Conservation (phyloP, 2,888 invertebrate species). For the Camptogramma bilineatum region DNA sequence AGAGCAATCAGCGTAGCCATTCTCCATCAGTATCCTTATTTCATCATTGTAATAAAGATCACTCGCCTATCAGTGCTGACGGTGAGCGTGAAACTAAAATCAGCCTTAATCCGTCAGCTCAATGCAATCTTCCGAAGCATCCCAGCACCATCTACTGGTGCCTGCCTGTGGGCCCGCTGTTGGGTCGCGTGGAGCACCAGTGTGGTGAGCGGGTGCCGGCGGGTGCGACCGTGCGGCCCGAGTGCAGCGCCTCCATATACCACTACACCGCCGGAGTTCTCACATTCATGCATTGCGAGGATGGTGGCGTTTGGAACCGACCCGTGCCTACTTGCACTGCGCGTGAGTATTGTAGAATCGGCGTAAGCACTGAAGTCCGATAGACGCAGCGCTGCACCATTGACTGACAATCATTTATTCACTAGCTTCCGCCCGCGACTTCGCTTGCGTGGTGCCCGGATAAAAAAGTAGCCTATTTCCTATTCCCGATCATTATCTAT, state of each 20-base stretch:
- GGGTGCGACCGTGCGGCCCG: slow-evolving; percentile 30
- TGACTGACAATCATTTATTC: too few species aligned
- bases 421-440: too few species aligned
- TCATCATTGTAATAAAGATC: too few species aligned
- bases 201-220: slow-evolving; percentile 32
- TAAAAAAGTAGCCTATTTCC: too few species aligned
- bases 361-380: too few species aligned
- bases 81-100: too few species aligned
- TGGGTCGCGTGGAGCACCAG: slow-evolving; percentile 17
- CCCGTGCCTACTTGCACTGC: slow-evolving; percentile 29
- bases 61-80: too few species aligned
- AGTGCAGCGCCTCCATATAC: slow-evolving; percentile 32
- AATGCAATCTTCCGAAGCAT: slow-evolving; percentile 30
- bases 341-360: slow-evolving; percentile 17
- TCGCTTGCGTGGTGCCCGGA: too few species aligned
- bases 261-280: slow-evolving; percentile 31
- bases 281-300: slow-evolving; percentile 33
- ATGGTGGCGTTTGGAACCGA: slow-evolving; percentile 31
- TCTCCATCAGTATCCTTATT: too few species aligned
- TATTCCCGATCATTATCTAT: too few species aligned
- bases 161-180: slow-evolving; percentile 25
- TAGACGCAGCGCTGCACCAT: too few species aligned
- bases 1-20: too few species aligned
- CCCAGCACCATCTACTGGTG: slow-evolving; percentile 26
- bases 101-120: slow-evolving; percentile 13